Conservation (phyloP, 2,888 invertebrate species). For the Sarcophaga rosellei region DNA sequence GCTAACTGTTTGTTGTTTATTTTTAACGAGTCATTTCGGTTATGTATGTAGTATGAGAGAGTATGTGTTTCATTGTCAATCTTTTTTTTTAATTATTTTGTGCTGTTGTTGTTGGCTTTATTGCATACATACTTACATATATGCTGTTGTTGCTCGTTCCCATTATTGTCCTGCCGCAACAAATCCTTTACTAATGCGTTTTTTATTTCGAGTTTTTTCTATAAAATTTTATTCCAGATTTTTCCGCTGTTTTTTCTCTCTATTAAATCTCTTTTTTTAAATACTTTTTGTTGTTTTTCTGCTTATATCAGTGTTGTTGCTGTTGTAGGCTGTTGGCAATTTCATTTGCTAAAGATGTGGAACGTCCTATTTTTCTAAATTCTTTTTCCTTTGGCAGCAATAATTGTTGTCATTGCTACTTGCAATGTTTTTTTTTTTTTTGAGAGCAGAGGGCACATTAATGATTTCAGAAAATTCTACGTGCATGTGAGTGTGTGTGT, state of each 20-base stretch:
- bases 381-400: background rate
- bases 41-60: background rate
- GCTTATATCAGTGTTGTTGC: slow-evolving; percentile 1
- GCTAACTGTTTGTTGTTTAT: background rate
- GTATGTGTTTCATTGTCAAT: background rate
- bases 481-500: background rate
- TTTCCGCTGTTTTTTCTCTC: slow-evolving; percentile 35
- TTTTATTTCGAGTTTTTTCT: slow-evolving; percentile 25
- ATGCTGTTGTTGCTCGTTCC: background rate
- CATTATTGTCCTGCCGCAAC: slow-evolving; percentile 66
- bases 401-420: background rate
- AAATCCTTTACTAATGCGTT: slow-evolving; percentile 69
- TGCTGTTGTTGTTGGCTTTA: background rate
- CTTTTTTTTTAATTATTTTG: background rate
- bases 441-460: background rate
- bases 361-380: background rate
- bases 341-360: background rate
- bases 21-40: background rate
- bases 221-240: background rate
- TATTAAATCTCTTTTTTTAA: slow-evolving; percentile 50
- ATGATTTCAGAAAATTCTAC: background rate
- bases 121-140: slow-evolving; percentile 19
- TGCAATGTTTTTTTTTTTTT: background rate
- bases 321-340: background rate
- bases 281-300: slow-evolving; percentile 7